Evolutionary conservation across 2,113 vertebrate species (phyloP).

Genomic region (Poeciliopsis turrubarensis): DNA sequence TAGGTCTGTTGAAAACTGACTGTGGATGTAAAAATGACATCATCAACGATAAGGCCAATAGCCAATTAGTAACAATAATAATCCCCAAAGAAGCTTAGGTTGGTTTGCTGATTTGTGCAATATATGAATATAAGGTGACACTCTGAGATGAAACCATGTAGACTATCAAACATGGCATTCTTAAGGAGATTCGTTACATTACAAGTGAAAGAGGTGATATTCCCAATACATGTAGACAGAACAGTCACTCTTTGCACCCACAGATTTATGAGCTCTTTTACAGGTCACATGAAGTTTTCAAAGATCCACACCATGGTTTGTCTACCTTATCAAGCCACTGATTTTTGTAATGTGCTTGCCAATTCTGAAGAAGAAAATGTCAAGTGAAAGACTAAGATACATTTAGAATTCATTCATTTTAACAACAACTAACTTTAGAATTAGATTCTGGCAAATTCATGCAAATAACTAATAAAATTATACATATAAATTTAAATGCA

Average conservation of each 20-base stretch:
- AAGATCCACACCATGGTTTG: conserved; percentile 36
- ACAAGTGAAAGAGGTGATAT: conserved; percentile 26
- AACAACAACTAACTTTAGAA: not conserved
- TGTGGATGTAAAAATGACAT: conserved; percentile 23
- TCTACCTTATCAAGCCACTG: conserved; percentile 10
- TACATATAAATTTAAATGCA: not conserved
- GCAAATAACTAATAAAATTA: not conserved
- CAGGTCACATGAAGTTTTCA: conserved; percentile 57
- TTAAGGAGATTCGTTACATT: conserved; percentile 53
- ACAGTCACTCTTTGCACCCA: conserved; percentile 24
- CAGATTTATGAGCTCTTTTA: conserved; percentile 56
- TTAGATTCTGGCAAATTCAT: not conserved
- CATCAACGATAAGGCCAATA: conserved; percentile 32
- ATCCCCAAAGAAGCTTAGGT: conserved; percentile 69
- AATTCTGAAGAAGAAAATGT: not conserved
- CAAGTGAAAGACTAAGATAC: not conserved
- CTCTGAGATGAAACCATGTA: conserved; percentile 20
- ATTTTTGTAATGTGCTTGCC: not conserved
- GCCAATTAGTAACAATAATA: conserved; percentile 62
- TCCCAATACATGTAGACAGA: conserved; percentile 48
- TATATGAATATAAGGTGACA: conserved; percentile 45
- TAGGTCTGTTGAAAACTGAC: not conserved
- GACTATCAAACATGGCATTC: conserved; percentile 28
- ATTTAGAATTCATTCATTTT: not conserved
- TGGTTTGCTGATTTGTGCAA: conserved; percentile 64